Evolutionary conservation across 2,888 invertebrate species (phyloP), one percentile per base, ranked within the genome.

Genomic region (Diplolepis rosae): DNA sequence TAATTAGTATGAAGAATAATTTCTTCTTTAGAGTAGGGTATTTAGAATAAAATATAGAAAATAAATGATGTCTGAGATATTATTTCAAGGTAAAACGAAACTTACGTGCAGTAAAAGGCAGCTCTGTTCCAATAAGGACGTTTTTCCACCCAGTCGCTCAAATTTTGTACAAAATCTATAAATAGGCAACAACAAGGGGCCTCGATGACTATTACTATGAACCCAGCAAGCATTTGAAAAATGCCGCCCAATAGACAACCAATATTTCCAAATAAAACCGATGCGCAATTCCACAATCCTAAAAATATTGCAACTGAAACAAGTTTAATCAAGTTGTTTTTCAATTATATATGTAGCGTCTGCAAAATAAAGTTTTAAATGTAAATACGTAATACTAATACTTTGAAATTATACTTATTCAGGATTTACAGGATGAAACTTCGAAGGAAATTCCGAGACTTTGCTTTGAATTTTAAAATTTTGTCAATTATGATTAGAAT

Each of bases 101-200:
- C 95, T 94, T 91, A 98, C 98, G 92, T 90, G 83, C 95, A 92
- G 90, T 98, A 98, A 66, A 93, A 90, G 4, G 92, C 93, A 11
- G 96, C 97, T 90, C 96, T 94, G 86, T 97, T 95, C 95, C 96
- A 98, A 86, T 95, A 93, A 0, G 98, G 97, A 79, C 95, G 92
- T 68, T 91, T 90, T 83, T 98, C 97, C 68, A 96, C 93, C 90
- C 93, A 94, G 83, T 94, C 94, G 72, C 96, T 95, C 68, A 98
- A 90, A 74, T 92, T 92, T 90, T 96, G 95, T 70, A 98, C 97
- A 90, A 96, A 96, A 87, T 98, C 98, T 78, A 99, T 93, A 90
- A 98, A 99, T 90, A 97, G 92, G 90, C 98, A 99, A 90, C 98
- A 98, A 89, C 96, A 98, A 0, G 99, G 99, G 48, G 98, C 98